Conservation (phyloP, 2,888 invertebrate species). For the Cyaniris semiargus region DNA sequence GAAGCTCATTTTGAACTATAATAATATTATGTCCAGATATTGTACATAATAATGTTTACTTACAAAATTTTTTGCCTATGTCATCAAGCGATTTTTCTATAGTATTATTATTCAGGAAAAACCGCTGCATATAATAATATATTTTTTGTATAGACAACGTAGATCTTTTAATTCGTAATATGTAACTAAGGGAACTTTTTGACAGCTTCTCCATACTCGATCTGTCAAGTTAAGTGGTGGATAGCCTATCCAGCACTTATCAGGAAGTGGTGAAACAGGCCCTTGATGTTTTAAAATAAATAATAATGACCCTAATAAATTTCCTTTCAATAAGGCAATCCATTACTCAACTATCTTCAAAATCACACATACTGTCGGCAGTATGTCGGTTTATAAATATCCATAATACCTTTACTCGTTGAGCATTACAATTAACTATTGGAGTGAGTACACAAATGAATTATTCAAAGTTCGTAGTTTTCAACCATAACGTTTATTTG, state of each 20-base stretch:
- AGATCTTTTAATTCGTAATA: background rate
- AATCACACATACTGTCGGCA: constrained; percentile 4
- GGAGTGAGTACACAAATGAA: constrained; percentile 56
- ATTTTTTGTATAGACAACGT: background rate
- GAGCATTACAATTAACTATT: constrained; percentile 52
- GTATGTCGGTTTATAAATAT: constrained; percentile 34
- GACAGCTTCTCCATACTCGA: no score
- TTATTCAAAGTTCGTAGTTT: constrained; percentile 59
- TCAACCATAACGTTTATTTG: constrained; percentile 53
- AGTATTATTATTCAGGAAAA: no score
- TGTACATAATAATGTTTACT: no score
- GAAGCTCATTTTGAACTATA: background rate
- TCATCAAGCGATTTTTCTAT: no score
- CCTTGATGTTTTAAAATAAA: no score
- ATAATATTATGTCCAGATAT: no score
- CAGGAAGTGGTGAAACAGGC: no score
- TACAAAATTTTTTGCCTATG: no score
- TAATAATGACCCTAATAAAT: background rate
- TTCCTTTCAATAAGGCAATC: background rate
- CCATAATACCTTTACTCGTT: constrained; percentile 52
- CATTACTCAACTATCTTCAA: background rate
- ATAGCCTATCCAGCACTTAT: no score
- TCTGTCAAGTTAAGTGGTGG: no score
- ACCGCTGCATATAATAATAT: no score
- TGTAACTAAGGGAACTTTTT: background rate